phyloP scores from a whole-genome alignment of 2,113 vertebrate species.

The Coptodon rendalli region DNA sequence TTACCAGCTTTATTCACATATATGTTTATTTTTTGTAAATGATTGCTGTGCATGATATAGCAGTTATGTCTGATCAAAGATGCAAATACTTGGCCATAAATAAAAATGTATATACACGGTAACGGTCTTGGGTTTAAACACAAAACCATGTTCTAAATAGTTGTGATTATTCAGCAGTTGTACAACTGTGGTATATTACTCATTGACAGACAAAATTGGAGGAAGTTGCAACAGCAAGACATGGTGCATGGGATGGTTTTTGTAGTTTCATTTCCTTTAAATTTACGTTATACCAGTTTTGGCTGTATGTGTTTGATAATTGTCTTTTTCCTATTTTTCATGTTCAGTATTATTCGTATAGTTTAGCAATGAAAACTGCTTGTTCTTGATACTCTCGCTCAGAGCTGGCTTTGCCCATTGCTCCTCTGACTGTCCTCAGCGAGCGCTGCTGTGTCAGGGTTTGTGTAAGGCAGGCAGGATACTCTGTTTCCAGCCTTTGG shows the following conservation, averaged over 20 bases:
- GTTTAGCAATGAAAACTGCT: not conserved
- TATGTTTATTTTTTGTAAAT: not conserved
- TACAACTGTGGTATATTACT: not conserved
- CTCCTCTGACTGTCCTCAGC: not conserved
- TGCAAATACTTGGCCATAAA: not conserved
- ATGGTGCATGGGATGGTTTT: not conserved
- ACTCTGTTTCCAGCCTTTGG: slow-evolving; percentile 7
- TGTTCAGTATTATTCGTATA: not conserved
- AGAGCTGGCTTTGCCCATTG: not conserved
- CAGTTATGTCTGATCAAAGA: not conserved
- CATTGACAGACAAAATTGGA: slow-evolving; percentile 12
- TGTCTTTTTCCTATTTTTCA: not conserved
- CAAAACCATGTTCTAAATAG: not conserved
- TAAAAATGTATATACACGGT: not conserved
- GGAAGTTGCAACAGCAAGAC: slow-evolving; percentile 41
- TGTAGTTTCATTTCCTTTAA: slow-evolving; percentile 52
- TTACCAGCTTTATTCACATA: not conserved
- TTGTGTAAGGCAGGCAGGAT: slow-evolving; percentile 10
- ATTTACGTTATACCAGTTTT: not conserved
- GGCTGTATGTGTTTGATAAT: not conserved
- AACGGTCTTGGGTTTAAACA: not conserved
- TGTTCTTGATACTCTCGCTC: not conserved
- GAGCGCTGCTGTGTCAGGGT: slow-evolving; percentile 37
- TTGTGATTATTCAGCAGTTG: not conserved
- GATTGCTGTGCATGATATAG: not conserved